These are phyloP conservation scores for Orthosia incerta DNA, from an alignment of 2,888 invertebrate genomes.

Conservation along the genomic window DNA sequence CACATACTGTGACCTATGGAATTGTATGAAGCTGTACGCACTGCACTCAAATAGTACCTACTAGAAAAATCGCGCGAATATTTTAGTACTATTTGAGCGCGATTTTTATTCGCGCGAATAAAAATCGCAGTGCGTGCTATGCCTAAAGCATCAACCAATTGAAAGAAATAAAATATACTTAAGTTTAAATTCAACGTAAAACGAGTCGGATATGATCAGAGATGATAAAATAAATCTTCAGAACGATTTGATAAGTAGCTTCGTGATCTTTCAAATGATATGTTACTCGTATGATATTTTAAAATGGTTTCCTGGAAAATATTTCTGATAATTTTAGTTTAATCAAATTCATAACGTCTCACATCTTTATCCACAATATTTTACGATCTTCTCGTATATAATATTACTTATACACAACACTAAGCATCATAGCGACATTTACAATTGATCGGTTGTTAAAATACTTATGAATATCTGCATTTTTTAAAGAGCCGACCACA, in stretches of 20 bases:
- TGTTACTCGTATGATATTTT: too few relatives aligned
- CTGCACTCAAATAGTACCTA: too few relatives aligned
- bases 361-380: background rate
- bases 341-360: background rate
- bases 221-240: slow-evolving; percentile 50
- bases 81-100: too few relatives aligned
- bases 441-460: too few relatives aligned
- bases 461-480: too few relatives aligned
- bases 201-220: slow-evolving; percentile 60
- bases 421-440: too few relatives aligned
- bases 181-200: slow-evolving; percentile 20
- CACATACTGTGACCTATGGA: too few relatives aligned
- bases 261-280: slow-evolving; percentile 40
- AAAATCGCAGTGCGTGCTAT: background rate
- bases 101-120: too few relatives aligned
- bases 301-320: slow-evolving; percentile 15
- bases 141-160: slow-evolving; percentile 31
- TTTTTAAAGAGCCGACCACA: too few relatives aligned
- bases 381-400: background rate
- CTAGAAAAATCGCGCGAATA: too few relatives aligned
- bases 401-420: too few relatives aligned
- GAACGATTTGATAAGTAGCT: slow-evolving; percentile 25
- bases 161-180: slow-evolving; percentile 36
- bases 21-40: too few relatives aligned
- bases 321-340: slow-evolving; percentile 5